Conservation (phyloP, 2,888 invertebrate species). For the Galerucella calmariensis region DNA sequence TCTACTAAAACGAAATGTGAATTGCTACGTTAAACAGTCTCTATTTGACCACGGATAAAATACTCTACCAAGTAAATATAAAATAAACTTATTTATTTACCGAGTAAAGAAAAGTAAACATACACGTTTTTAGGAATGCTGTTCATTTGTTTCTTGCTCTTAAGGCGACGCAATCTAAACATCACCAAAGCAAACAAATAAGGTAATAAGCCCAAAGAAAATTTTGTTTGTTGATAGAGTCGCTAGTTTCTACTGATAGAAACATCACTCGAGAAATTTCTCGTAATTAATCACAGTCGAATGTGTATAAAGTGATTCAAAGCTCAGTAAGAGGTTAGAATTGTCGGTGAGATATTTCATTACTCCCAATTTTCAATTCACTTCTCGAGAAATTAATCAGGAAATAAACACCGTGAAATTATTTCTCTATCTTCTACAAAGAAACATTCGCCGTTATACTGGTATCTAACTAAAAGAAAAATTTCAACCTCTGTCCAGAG, state of each 20-base stretch:
- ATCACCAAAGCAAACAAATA: constrained; percentile 25
- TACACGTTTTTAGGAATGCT: constrained; percentile 35
- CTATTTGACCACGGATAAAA: constrained; percentile 43
- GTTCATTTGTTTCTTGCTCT: constrained; percentile 38
- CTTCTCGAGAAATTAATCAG: not conserved
- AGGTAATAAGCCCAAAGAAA: constrained; percentile 26
- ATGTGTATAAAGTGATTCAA: not conserved
- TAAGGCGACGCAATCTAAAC: constrained; percentile 29
- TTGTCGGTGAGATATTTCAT: constrained; percentile 6
- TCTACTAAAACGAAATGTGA: constrained; percentile 32
- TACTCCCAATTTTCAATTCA: not conserved
- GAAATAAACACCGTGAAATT: constrained; percentile 6
- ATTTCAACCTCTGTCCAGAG: not conserved
- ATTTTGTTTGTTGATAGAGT: constrained; percentile 34
- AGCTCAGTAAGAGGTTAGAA: not conserved
- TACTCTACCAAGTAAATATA: constrained; percentile 41
- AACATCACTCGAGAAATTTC: constrained; percentile 16
- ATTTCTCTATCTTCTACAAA: not conserved
- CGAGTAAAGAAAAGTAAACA: constrained; percentile 36
- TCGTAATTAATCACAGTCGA: not conserved
- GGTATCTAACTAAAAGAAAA: no score
- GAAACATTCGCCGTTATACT: not conserved
- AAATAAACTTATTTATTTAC: constrained; percentile 46
- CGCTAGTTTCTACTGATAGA: constrained; percentile 24
- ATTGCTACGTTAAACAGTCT: constrained; percentile 42